Evolutionary conservation across 2,797 vertebrate species (phyloP).

Genomic region (Acanthurus lineatus): DNA sequence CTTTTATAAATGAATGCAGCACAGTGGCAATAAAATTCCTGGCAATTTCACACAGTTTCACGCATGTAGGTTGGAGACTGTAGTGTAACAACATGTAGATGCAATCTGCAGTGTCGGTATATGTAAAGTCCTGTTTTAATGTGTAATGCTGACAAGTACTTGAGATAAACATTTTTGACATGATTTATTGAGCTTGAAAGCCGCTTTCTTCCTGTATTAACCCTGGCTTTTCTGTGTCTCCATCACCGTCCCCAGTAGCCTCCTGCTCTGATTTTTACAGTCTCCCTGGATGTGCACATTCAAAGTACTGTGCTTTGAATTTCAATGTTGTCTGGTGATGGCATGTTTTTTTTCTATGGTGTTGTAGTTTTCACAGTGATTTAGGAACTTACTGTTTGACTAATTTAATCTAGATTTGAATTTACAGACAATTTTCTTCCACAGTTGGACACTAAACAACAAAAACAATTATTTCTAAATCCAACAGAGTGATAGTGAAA

Average conservation of each 20-base stretch:
- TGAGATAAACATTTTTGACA: conserved; percentile 45
- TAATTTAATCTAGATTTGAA: conserved; percentile 30
- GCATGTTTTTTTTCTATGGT: not conserved
- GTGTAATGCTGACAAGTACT: not conserved
- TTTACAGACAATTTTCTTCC: conserved; percentile 21
- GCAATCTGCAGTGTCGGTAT: not conserved
- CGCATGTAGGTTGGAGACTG: not conserved
- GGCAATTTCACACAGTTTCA: not conserved
- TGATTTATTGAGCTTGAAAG: conserved; percentile 80
- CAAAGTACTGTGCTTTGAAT: conserved; percentile 12
- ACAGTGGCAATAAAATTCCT: not conserved
- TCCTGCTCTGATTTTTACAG: not conserved
- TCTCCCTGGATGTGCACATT: conserved; percentile 2
- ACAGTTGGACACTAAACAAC: conserved; percentile 13
- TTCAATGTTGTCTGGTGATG: conserved; percentile 17
- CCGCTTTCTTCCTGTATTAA: conserved; percentile 76
- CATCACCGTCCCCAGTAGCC: conserved; percentile 46
- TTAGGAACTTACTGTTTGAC: not conserved
- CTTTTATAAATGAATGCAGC: not conserved
- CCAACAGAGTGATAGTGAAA: conserved; percentile 2
- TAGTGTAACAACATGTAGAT: not conserved
- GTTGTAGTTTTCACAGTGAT: not conserved
- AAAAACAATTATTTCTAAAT: conserved; percentile 26
- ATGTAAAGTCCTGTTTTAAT: not conserved
- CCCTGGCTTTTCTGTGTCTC: conserved; percentile 65